Evolutionary conservation across 2,113 vertebrate genomes (phyloP).

Genomic region (Echinops telfairi): DNA sequence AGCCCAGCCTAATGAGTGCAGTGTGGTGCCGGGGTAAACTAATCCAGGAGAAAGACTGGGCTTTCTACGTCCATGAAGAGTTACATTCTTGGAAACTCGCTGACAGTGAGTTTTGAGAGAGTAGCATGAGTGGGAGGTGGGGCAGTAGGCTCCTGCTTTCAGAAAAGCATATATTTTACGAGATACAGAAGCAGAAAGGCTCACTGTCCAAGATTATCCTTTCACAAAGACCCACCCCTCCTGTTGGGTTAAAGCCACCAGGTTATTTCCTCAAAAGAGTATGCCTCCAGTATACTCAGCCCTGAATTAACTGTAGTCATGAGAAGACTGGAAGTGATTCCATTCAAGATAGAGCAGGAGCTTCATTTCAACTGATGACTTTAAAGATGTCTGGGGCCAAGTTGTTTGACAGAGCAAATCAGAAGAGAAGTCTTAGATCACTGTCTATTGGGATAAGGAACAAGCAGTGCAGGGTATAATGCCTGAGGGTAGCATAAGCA

Average conservation of each 20-base stretch:
- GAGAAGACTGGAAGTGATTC: slow-evolving; percentile 19
- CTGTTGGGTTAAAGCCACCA: slow-evolving; percentile 80
- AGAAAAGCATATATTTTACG: slow-evolving; percentile 90
- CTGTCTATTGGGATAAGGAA: not conserved
- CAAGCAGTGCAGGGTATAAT: not conserved
- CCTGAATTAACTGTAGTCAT: slow-evolving; percentile 14
- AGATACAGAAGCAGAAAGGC: slow-evolving; percentile 89
- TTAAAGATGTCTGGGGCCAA: not conserved
- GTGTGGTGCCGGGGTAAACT: slow-evolving; percentile 94
- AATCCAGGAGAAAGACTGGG: slow-evolving; percentile 89
- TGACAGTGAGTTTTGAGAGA: no score
- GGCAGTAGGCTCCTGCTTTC: slow-evolving; percentile 90
- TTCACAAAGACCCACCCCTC: slow-evolving; percentile 79
- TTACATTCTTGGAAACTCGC: no score
- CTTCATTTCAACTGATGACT: not conserved
- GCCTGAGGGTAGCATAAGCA: not conserved
- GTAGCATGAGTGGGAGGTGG: slow-evolving; percentile 87
- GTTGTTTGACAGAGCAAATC: not conserved
- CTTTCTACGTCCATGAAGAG: no score
- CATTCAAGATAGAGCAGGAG: not conserved
- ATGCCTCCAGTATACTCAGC: slow-evolving; percentile 5
- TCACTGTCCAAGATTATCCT: slow-evolving; percentile 66
- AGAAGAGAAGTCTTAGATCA: not conserved
- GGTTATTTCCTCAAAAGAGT: slow-evolving; percentile 17
- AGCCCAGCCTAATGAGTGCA: slow-evolving; percentile 91